Conservation (phyloP, 2,113 vertebrate species). For the Turdus rufiventris region DNA sequence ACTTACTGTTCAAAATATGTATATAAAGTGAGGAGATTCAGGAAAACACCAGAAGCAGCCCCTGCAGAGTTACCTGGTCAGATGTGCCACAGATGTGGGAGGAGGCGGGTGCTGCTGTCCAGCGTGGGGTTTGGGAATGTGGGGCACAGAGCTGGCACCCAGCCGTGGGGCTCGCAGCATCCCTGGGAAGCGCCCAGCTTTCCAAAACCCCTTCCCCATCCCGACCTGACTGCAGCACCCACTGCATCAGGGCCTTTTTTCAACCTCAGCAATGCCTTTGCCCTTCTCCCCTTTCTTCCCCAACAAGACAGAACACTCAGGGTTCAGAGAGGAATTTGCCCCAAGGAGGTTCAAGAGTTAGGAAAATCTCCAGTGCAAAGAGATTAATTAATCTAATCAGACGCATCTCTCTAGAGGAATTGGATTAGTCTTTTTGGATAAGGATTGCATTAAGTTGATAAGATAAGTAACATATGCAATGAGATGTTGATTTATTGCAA, state of each 20-base stretch:
- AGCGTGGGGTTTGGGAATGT: accelerated
- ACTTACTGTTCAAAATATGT: neutral
- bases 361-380: slow-evolving; percentile 20
- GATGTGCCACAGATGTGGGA: accelerated
- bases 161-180: accelerated
- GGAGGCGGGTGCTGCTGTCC: neutral
- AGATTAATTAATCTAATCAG: slow-evolving; percentile 55
- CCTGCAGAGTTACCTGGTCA: neutral
- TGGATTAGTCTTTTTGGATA: slow-evolving; percentile 55
- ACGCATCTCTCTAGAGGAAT: slow-evolving; percentile 18
- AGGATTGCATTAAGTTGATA: slow-evolving; percentile 43
- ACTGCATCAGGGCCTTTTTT: neutral
- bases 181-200: neutral
- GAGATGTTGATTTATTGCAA: slow-evolving; percentile 62
- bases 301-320: neutral
- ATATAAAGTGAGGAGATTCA: neutral
- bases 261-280: accelerated
- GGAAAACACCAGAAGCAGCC: neutral
- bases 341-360: neutral
- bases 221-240: neutral
- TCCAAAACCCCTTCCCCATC: neutral
- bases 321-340: neutral
- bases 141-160: neutral
- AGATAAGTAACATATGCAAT: slow-evolving; percentile 21
- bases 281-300: neutral